Conservation (phyloP, 2,888 invertebrate species). For the Oxyteleia sp. region DNA sequence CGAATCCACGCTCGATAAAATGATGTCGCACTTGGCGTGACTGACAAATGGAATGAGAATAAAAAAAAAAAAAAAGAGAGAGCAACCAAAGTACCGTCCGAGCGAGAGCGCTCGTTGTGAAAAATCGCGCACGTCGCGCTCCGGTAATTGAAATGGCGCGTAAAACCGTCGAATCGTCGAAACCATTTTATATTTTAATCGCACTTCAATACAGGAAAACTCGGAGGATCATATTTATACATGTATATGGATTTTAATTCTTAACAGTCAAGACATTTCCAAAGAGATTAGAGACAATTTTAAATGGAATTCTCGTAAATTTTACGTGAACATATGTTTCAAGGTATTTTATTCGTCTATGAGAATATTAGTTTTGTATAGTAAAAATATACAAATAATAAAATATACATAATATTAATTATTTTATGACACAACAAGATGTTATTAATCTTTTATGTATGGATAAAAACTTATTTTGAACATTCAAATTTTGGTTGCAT, state of each 20-base stretch:
- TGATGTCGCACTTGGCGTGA: conserved; percentile 84
- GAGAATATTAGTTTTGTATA: too few relatives aligned
- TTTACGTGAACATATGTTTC: too few relatives aligned
- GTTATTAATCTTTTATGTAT: too few relatives aligned
- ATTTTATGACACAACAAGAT: too few relatives aligned
- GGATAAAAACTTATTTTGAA: too few relatives aligned
- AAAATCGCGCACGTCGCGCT: conserved; percentile 82
- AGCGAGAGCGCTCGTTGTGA: conserved; percentile 76
- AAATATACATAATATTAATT: too few relatives aligned
- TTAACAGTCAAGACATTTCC: conserved; percentile 34
- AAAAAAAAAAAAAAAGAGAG: conserved; percentile 68
- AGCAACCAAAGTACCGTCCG: conserved; percentile 80
- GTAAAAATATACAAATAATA: too few relatives aligned
- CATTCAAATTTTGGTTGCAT: too few relatives aligned
- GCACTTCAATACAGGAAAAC: conserved; percentile 80
- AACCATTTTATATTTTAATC: conserved; percentile 86
- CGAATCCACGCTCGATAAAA: conserved; percentile 80
- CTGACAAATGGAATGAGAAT: conserved; percentile 78
- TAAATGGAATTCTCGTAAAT: too few relatives aligned
- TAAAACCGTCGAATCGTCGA: conserved; percentile 85
- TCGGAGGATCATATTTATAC: conserved; percentile 67
- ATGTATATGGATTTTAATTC: conserved; percentile 35
- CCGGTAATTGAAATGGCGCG: conserved; percentile 85
- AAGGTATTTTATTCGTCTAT: too few relatives aligned
- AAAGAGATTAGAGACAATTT: conserved; percentile 5